phyloP scores from a whole-genome alignment of 2,888 invertebrate genomes.

The Bursaphelenchus okinawaensis region DNA sequence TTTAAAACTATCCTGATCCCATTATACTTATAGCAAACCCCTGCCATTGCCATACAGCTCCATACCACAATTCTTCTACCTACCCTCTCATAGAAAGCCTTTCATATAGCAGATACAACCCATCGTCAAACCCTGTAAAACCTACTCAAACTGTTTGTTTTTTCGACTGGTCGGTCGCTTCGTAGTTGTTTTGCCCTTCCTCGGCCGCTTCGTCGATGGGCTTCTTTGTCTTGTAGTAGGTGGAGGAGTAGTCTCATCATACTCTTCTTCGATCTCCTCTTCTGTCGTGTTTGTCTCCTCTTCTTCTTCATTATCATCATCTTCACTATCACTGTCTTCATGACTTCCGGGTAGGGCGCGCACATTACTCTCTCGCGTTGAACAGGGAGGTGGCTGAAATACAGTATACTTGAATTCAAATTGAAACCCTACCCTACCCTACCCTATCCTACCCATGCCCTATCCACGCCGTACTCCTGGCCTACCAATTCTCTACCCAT shows the following conservation, averaged over 20 bases:
- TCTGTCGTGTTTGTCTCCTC: slow-evolving; percentile 2
- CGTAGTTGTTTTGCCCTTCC: slow-evolving; percentile 1
- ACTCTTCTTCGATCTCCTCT: slow-evolving; percentile 14
- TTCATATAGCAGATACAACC: too few species aligned
- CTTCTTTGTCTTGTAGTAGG: background rate
- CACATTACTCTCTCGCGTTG: background rate
- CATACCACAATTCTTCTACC: too few species aligned
- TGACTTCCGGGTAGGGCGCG: background rate
- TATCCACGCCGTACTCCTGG: too few species aligned
- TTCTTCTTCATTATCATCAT: slow-evolving; percentile 9
- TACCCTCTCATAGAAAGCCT: too few species aligned
- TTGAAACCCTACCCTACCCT: too few species aligned
- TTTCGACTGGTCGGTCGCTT: slow-evolving; percentile 11
- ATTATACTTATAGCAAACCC: too few species aligned
- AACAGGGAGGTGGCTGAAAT: background rate
- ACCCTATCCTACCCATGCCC: too few species aligned
- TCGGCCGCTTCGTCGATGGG: background rate
- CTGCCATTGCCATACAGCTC: too few species aligned
- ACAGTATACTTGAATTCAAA: too few species aligned
- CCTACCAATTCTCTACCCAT: too few species aligned
- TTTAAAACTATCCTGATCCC: too few species aligned
- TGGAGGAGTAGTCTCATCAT: background rate
- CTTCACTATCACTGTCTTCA: background rate
- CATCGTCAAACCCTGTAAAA: too few species aligned
- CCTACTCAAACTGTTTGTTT: slow-evolving; percentile 1